A percentile compares a stretch with the other conserved stretches of the same genome.
Conservation (phyloP, 30 jellyfish, hydroid and myxozoan species). For the Sanderia malayensis region DNA sequence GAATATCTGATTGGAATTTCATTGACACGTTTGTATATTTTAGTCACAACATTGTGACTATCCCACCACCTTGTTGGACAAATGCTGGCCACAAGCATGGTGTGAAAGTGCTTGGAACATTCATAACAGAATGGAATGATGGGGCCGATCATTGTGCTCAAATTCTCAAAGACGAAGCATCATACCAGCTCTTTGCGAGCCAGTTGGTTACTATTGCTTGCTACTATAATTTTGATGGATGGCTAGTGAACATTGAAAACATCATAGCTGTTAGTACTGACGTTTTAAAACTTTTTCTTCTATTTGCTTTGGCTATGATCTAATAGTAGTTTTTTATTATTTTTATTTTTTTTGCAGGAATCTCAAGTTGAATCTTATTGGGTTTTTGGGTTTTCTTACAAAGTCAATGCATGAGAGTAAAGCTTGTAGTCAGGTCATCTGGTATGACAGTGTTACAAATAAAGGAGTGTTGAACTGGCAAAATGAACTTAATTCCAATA, state of each 20-base stretch:
- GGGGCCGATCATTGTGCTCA: constrained; percentile 68
- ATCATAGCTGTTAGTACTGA: constrained; percentile 41
- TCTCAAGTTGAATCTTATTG: constrained; percentile 49
- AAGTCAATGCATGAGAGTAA: constrained; percentile 52
- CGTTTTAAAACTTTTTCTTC: too few species aligned
- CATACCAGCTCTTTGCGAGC: constrained; percentile 49
- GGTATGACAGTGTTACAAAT: constrained; percentile 95
- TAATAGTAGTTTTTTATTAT: too few species aligned
- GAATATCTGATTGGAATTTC: constrained; percentile 68
- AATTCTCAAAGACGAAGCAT: constrained; percentile 29
- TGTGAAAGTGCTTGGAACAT: constrained; percentile 80
- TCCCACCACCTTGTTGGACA: constrained; percentile 97
- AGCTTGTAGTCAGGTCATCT: constrained; percentile 60
- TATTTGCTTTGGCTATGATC: too few species aligned
- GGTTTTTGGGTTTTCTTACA: constrained; percentile 57
- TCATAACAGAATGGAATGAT: constrained; percentile 94
- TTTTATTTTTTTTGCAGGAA: constrained; percentile 24
- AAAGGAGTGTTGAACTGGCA: constrained; percentile 88
- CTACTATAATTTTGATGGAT: constrained; percentile 92
- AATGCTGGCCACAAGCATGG: constrained; percentile 89
- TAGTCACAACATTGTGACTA: constrained; percentile 88
- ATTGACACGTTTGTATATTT: constrained; percentile 92
- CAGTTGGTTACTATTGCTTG: constrained; percentile 76
- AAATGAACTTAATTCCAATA: constrained; percentile 73
- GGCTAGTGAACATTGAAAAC: constrained; percentile 89